These are phyloP conservation scores for Lagopus muta DNA, from an alignment of 2,113 vertebrate genomes.

Conservation along the genomic window DNA sequence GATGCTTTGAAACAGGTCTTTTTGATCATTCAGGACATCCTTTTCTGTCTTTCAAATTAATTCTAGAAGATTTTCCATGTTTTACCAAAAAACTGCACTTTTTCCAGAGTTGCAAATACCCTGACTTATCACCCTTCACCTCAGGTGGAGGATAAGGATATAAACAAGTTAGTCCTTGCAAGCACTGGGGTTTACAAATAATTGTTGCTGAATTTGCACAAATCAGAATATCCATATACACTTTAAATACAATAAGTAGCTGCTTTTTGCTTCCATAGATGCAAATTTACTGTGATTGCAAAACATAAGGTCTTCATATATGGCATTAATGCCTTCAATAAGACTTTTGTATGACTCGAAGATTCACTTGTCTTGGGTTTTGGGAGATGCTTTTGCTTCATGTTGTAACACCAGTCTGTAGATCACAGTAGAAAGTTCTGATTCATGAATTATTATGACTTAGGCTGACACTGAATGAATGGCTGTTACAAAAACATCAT, in stretches of 20 bases:
- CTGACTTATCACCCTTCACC: neutral
- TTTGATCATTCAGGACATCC: neutral
- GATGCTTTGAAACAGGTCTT: neutral
- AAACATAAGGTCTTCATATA: neutral
- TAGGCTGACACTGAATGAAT: neutral
- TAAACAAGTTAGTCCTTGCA: neutral
- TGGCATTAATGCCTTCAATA: neutral
- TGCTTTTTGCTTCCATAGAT: neutral
- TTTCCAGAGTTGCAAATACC: neutral
- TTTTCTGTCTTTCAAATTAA: neutral
- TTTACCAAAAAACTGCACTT: neutral
- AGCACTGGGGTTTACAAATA: neutral
- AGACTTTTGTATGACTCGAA: neutral
- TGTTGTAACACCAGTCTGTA: neutral
- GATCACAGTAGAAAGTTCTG: neutral
- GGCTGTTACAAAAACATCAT: neutral
- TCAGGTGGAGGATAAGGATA: neutral
- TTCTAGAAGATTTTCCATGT: neutral
- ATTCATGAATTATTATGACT: neutral
- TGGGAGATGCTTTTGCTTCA: neutral
- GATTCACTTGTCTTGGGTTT: neutral
- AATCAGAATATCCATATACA: neutral
- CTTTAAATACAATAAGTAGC: neutral
- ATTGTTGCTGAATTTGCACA: neutral
- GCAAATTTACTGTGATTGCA: neutral